Evolutionary conservation across 2,888 invertebrate genomes (phyloP), one percentile per base, ranked within the genome.

Genomic region (Catocala fraxini): DNA sequence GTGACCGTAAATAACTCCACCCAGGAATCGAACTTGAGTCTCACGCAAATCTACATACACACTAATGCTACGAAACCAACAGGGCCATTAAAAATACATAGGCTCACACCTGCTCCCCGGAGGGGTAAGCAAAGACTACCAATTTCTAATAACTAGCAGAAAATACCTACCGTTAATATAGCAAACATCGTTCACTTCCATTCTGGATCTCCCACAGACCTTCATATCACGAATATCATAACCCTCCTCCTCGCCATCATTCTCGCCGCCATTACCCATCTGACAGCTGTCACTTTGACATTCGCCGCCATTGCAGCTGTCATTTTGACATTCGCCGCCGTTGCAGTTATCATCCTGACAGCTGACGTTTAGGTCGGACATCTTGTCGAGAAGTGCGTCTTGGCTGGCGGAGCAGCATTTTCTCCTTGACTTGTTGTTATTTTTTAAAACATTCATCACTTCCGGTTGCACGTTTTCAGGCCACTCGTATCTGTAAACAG

Each of bases 121-220:
- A 25, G 25, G 25, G 25, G 25, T 25, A 25, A 4, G 25, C 1
- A 25, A 25, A 25, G 25, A 25, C 25, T 3, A 6, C 39, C 39
- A 9, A 39, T 39, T 4, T 5, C 10, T 3, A 42, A n/a, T 11
- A 45, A 13, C 1, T 39, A 12, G 12, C 1, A 35, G n/a, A 10
- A 53, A 43, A 49, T 41, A 81, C 91, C 89, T 88, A 99, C 99
- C 99, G 91, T 98, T 99, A 48, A 99, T 99, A 88, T 99, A 99
- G 82, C 98, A 97, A 35, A 99, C 98, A 64, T 96, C 97, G 81
- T 99, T 97, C 0, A 96, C 83, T 39, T 95, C 93, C 72, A 98
- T 92, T n/a, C 92, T 91, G 1, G 95, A 96, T 67, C 96, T 94
- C 0, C 96, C 96, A 11, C 95, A 95, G 83, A 97, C 96, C 43